These are phyloP conservation scores for Rotaria magnacalcarata DNA, from an alignment of 2,888 invertebrate species.

Conservation along the genomic window DNA sequence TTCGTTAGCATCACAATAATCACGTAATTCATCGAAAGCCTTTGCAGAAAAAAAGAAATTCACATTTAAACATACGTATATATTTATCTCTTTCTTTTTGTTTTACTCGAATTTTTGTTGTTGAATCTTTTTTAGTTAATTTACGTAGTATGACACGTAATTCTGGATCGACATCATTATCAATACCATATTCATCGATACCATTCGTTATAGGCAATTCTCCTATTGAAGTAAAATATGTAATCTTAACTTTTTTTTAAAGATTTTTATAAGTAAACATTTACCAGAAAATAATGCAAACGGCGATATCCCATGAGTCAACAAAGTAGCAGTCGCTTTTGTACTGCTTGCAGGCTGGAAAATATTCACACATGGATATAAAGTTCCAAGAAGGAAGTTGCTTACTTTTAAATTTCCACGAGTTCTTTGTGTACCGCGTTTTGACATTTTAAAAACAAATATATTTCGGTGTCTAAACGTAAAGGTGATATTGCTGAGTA, in stretches of 20 bases:
- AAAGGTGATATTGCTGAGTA: neutral
- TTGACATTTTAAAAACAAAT: neutral
- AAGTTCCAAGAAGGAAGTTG: no score
- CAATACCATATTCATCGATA: constrained; percentile 55
- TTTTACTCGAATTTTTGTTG: constrained; percentile 78
- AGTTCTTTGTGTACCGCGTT: constrained; percentile 28
- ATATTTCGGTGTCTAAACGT: neutral
- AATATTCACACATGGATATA: neutral
- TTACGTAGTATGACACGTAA: constrained; percentile 77
- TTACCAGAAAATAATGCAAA: constrained; percentile 1
- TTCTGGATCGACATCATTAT: constrained; percentile 69
- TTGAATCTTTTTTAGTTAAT: constrained; percentile 80
- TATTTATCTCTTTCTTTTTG: neutral
- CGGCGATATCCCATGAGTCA: neutral
- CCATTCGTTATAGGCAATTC: neutral
- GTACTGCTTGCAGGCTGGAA: neutral
- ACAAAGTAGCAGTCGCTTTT: neutral
- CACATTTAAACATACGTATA: neutral
- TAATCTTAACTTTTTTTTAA: neutral
- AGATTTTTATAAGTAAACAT: neutral
- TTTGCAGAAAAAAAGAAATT: neutral
- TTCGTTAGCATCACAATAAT: constrained; percentile 28
- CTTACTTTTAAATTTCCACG: neutral
- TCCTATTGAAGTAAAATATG: neutral
- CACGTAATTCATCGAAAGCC: constrained; percentile 34